Base-by-base conservation (phyloP, 64 coral and sea anemone genomes). In the Stylophora pistillata region DNA sequence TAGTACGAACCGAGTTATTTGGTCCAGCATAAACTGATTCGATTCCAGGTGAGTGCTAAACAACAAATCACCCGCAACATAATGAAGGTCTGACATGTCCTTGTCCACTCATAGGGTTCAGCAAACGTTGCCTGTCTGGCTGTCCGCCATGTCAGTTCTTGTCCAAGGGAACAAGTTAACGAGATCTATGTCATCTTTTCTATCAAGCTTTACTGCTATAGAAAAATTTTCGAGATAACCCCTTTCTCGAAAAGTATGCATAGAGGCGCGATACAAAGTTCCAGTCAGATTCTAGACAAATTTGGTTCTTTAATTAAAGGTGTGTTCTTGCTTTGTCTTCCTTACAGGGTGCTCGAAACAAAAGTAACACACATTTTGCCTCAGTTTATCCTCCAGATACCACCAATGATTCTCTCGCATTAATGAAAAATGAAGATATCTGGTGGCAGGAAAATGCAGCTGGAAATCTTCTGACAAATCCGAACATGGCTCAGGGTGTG, bases 361-460 rank as follows among this genome's bases (percentile, higher is more conserved):
- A 96, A 73, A 96, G 88, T 74, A 96, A 93, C 77, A 96, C 94
- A 9, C 94, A 96, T 87, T 93, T 96, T 77, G 75, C 91, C 15
- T 71, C 86, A 30, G 91, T 96, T 34, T 93, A 90, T 65, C 95
- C 95, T 27, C 71, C 91, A 27, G 95, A 96, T 71, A 27, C 34
- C 0, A 90, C 91, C 3, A 96, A 96, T 52, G 73, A 72, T 13
- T 72, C 95, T 76, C 27, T 93, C 28, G 58, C 87, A 11, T 25
- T 96, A n/a, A 57, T 93, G 56, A 53, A 32, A 4, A 61, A 86
- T 23, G 87, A 93, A 27, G 91, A 96, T 63, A 89, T 93, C 52
- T 96, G 95, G 95, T 96, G 95, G 95, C 73, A 52, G 32, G 95
- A 96, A 37, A 90, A 90, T 71, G 86, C 89, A 13, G 53, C 88